phyloP scores from a whole-genome alignment of 2,113 vertebrate genomes.

The Beaufortia kweichowensis region DNA sequence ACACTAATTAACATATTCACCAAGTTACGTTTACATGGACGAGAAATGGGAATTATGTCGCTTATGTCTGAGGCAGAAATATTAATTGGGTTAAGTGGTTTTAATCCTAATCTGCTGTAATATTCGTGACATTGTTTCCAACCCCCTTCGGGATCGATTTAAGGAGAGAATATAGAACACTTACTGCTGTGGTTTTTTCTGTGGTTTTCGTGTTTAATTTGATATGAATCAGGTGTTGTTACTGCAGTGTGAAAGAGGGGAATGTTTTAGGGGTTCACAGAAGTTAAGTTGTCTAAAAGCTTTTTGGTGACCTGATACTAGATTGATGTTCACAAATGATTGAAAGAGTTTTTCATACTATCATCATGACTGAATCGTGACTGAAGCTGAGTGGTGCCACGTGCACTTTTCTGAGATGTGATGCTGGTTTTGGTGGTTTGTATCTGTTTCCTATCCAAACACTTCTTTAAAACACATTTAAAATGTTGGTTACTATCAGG shows the following conservation, averaged over 20 bases:
- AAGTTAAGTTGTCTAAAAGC: slow-evolving; percentile 25
- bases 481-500: no score
- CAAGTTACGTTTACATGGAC: slow-evolving; percentile 18
- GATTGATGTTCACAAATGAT: slow-evolving; percentile 6
- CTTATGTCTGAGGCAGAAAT: slow-evolving; percentile 41
- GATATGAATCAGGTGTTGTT: slow-evolving; percentile 13
- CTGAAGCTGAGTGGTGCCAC: not conserved
- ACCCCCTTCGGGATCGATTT: slow-evolving; percentile 33
- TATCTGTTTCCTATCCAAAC: no score
- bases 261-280: slow-evolving; percentile 28
- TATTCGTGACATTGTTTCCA: slow-evolving; percentile 55
- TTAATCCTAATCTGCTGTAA: slow-evolving; percentile 66
- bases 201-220: not conserved
- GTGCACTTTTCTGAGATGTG: not conserved
- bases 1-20: slow-evolving; percentile 15
- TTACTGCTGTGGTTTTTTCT: slow-evolving; percentile 35
- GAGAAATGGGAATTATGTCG: slow-evolving; percentile 54
- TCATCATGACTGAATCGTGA: no score
- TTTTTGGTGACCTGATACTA: slow-evolving; percentile 34
- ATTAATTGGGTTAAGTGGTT: slow-evolving; percentile 51
- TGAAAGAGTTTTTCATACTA: slow-evolving; percentile 9
- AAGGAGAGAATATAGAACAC: slow-evolving; percentile 18
- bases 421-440: no score
- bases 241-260: not conserved
- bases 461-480: no score